Evolutionary conservation across 2,888 invertebrate species (phyloP).

Genomic region (Callyntrura sp.): DNA sequence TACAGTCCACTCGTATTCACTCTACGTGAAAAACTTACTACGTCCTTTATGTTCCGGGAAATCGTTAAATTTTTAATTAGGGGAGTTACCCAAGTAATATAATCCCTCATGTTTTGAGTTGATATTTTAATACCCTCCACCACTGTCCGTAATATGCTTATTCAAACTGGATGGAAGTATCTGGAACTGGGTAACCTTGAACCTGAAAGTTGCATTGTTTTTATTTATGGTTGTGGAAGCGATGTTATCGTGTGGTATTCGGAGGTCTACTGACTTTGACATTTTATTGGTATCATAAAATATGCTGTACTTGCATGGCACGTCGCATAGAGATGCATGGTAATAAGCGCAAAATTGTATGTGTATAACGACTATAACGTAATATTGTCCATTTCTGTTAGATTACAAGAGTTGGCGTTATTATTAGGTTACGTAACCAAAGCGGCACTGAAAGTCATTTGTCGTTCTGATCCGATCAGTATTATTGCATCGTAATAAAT

Average conservation of each 20-base stretch:
- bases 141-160: background rate
- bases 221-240: background rate
- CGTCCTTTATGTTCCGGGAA: background rate
- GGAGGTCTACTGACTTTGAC: constrained; percentile 1
- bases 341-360: background rate
- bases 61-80: background rate
- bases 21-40: background rate
- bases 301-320: background rate
- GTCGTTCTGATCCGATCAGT: background rate
- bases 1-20: too few relatives aligned
- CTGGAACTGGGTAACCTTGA: constrained; percentile 5
- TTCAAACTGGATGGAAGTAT: constrained; percentile 12
- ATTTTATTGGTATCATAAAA: constrained; percentile 45
- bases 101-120: background rate
- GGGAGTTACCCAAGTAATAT: background rate
- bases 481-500: background rate
- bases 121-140: background rate
- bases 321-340: background rate
- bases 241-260: background rate
- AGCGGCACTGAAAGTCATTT: background rate
- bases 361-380: too few relatives aligned
- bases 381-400: too few relatives aligned
- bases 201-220: background rate
- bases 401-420: background rate
- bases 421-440: background rate